Conservation (phyloP, 2,888 invertebrate genomes). For the Archaeoteleia sp. region DNA sequence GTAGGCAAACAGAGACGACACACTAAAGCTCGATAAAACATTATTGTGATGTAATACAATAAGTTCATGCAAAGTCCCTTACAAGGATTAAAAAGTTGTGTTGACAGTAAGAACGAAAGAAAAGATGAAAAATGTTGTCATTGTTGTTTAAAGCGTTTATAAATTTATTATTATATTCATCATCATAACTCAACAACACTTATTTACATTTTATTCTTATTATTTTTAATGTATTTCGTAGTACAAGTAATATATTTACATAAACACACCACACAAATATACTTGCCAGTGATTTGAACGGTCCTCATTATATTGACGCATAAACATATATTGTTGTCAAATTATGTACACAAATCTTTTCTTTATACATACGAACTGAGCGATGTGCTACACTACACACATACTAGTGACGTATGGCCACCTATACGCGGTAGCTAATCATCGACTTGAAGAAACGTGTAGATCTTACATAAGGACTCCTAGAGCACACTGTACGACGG, state of each 20-base stretch:
- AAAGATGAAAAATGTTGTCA: conserved; percentile 54
- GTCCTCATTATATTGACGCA: conserved; percentile 56
- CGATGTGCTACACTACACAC: conserved; percentile 37
- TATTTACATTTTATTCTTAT: conserved; percentile 42
- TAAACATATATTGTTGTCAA: conserved; percentile 27
- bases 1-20: conserved; percentile 41
- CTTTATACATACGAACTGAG: conserved; percentile 47
- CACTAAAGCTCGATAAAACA: conserved; percentile 52
- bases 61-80: conserved; percentile 49
- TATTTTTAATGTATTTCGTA: conserved; percentile 40
- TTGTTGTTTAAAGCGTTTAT: conserved; percentile 59
- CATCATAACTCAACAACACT: conserved; percentile 45
- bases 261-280: conserved; percentile 55
- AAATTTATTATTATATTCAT: conserved; percentile 57
- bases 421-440: conserved; percentile 47
- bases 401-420: conserved; percentile 42
- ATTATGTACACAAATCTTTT: conserved; percentile 55
- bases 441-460: conserved; percentile 52
- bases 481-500: conserved; percentile 63
- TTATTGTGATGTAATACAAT: conserved; percentile 56
- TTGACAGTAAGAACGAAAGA: conserved; percentile 39
- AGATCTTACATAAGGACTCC: conserved; percentile 56
- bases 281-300: conserved; percentile 73
- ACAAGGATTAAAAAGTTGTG: conserved; percentile 40
- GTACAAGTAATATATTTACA: conserved; percentile 46